phyloP scores from a whole-genome alignment of 2,113 vertebrate species.

The Spheniscus mendiculus region DNA sequence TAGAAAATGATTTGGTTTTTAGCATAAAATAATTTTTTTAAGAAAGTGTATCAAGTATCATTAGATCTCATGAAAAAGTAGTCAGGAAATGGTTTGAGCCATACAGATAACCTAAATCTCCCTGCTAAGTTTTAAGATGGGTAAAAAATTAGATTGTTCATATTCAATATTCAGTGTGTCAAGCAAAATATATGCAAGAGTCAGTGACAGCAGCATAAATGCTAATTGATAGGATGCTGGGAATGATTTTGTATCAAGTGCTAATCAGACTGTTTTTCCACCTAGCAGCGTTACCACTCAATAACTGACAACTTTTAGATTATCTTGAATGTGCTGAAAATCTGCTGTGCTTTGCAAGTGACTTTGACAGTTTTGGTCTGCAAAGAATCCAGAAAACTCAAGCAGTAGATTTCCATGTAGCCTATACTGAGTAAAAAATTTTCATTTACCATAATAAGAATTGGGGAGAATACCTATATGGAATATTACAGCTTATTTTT shows the following conservation, averaged over 20 bases:
- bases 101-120: background rate
- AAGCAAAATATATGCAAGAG: background rate
- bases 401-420: background rate
- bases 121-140: background rate
- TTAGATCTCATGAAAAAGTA: background rate
- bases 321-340: background rate
- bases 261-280: background rate
- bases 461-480: fast-evolving
- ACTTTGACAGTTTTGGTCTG: background rate
- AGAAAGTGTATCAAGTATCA: background rate
- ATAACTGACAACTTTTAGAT: background rate
- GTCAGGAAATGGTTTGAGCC: background rate
- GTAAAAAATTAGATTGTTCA: background rate
- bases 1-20: background rate
- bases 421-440: fast-evolving
- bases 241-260: slow-evolving; percentile 9
- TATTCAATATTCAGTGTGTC: background rate
- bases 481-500: background rate
- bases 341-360: background rate
- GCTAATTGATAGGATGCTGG: background rate
- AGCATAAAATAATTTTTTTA: background rate
- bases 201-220: background rate
- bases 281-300: background rate
- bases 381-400: background rate
- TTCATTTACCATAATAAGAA: background rate